Evolutionary conservation across 2,797 vertebrate genomes (phyloP), one percentile per base, ranked within the genome.

Genomic region (Harpagifer antarcticus): DNA sequence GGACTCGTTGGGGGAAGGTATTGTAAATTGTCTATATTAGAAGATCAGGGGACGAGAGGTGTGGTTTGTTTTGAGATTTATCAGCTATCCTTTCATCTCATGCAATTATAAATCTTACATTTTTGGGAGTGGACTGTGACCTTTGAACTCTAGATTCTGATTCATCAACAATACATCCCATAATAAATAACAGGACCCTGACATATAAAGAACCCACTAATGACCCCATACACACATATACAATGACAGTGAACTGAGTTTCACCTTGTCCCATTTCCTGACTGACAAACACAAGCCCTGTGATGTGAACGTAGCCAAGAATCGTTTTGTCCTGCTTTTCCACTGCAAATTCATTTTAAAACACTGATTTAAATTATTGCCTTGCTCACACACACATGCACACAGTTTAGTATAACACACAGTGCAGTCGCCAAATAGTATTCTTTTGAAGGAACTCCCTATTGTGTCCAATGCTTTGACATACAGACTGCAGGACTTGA

Each of bases 201-300:
- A 79, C 72, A 60, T 40, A 65, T 33, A 37, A 53, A 72, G 16
- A 45, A 31, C 50, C 19, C 11, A 42, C 37, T 45, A 50, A 19
- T 33, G 80, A 84, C 61, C 81, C 19, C 61, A 9, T 37, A 37
- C 33, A 37, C 33, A 37, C 6, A 37, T 9, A 37, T 9, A 37
- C 33, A 37, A 27, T 31, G 58, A 74, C 55, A 58, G 58, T 73
- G 72, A 74, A 76, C 76, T 74, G 54, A 64, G 74, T 71, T 81
- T 84, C 68, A 80, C 67, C 74, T 52, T 68, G 48, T 59, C 47
- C 42, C 50, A 54, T 85, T 89, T 91, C 86, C 79, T 86, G 61
- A 59, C 75, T 45, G 56, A 70, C 64, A 82, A 71, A 84, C 68
- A 13, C 33, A 37, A 37, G 33, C 33, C 33, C 33, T 37, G 33